Conservation (phyloP, 2,797 vertebrate species). For the Lepidocolaptes lacrymiger region DNA sequence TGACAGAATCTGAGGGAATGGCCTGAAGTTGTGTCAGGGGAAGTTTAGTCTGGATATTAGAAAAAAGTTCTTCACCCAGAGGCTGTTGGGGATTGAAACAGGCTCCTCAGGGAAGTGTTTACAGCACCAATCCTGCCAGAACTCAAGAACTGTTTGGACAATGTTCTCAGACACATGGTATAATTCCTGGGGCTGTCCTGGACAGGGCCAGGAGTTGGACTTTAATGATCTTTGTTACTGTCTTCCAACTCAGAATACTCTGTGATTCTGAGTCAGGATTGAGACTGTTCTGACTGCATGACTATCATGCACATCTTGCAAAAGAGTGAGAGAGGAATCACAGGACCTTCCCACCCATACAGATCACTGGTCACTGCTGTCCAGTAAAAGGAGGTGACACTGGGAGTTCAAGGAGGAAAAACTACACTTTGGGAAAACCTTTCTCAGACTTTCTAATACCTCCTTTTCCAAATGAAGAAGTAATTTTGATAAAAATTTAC, state of each 20-base stretch:
- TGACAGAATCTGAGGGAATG: background rate
- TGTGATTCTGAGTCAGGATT: background rate
- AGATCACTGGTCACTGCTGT: background rate
- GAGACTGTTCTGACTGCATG: background rate
- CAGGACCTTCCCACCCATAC: background rate
- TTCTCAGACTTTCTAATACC: background rate
- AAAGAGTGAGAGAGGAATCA: background rate
- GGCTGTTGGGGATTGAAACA: background rate
- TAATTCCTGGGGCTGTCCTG: no score
- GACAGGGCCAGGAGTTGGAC: background rate
- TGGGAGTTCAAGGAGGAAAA: background rate
- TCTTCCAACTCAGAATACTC: background rate
- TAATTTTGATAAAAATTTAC: background rate
- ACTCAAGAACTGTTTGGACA: fast-evolving
- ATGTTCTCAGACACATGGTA: background rate
- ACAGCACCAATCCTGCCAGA: background rate
- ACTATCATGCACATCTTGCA: background rate
- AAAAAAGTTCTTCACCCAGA: background rate
- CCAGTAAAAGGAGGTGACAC: background rate
- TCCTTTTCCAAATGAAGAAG: background rate
- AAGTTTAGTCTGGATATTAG: background rate
- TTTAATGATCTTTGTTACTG: background rate
- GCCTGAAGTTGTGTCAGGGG: background rate
- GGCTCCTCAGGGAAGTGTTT: background rate
- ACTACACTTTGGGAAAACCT: fast-evolving